These are phyloP conservation scores for Platorchestia sp. DNA, from an alignment of 1,140 invertebrate genomes.

Conservation along the genomic window DNA sequence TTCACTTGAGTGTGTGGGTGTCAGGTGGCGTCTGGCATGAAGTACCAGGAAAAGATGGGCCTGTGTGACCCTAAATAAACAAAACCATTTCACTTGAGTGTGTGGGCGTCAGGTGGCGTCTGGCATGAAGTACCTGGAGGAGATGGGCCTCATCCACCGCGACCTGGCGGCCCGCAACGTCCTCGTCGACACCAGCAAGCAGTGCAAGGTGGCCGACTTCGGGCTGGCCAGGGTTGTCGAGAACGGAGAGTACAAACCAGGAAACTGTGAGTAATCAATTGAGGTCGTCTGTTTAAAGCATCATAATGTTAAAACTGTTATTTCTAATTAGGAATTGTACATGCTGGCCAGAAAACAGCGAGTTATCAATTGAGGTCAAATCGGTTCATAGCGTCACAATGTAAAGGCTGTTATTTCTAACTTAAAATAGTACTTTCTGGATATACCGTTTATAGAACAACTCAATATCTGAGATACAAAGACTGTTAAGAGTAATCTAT, in stretches of 20 bases:
- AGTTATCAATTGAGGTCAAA: too few relatives aligned
- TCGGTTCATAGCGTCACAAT: too few relatives aligned
- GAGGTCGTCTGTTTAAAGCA: neutral
- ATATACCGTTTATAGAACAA: neutral
- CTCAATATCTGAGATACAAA: neutral
- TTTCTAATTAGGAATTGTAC: neutral
- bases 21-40: conserved; percentile 94
- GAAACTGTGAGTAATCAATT: neutral
- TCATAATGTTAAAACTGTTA: neutral
- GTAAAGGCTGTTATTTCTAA: too few relatives aligned
- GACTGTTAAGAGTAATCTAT: neutral
- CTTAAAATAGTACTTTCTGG: neutral
- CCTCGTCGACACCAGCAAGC: conserved; percentile 86
- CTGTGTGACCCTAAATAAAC: too few relatives aligned
- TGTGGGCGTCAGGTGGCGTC: conserved; percentile 81
- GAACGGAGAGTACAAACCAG: conserved; percentile 60
- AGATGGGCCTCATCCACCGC: conserved; percentile 88
- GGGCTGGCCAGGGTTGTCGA: conserved; percentile 90
- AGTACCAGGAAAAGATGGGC: conserved; percentile 91
- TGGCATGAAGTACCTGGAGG: conserved; percentile 95
- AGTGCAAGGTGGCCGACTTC: conserved; percentile 94
- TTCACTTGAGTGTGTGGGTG: too few relatives aligned
- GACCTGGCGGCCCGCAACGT: conserved; percentile 93
- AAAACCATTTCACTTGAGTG: neutral
- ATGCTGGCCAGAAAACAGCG: too few relatives aligned